Percentiles rank a stretch among this genome's conserved stretches.
Evolutionary conservation across 2,888 invertebrate genomes (phyloP).

Genomic region (Heteromyza rotundicornis): DNA sequence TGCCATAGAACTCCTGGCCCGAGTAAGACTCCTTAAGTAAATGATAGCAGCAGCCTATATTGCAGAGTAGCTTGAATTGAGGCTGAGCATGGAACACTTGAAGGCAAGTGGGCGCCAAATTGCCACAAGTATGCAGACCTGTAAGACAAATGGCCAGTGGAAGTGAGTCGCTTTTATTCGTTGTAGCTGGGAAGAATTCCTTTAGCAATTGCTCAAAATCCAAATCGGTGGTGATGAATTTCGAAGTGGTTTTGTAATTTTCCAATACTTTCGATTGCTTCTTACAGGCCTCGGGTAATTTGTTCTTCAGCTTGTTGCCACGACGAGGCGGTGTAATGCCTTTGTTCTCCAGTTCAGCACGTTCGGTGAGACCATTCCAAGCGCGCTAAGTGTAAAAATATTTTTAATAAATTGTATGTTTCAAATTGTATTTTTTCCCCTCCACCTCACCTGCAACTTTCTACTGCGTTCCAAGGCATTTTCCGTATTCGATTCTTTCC

Average conservation of each 20-base stretch:
- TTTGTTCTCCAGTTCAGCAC: conserved; percentile 63
- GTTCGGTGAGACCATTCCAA: conserved; percentile 68
- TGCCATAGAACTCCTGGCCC: conserved; percentile 51
- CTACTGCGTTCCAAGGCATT: conserved; percentile 68
- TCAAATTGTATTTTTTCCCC: too few relatives aligned
- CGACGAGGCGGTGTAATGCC: conserved; percentile 53
- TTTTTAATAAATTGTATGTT: conserved; percentile 7
- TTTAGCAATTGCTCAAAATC: conserved; percentile 65
- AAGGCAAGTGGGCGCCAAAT: conserved; percentile 76
- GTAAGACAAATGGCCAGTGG: conserved; percentile 65
- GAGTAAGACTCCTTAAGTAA: conserved; percentile 70
- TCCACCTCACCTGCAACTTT: conserved; percentile 60
- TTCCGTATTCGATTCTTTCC: conserved; percentile 70
- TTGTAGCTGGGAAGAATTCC: conserved; percentile 64
- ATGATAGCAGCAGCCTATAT: conserved; percentile 92
- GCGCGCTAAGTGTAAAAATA: conserved; percentile 63
- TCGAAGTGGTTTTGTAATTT: conserved; percentile 69
- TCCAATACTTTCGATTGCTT: conserved; percentile 12
- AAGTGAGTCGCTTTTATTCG: neutral
- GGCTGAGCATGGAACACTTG: conserved; percentile 70
- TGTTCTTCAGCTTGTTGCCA: conserved; percentile 38
- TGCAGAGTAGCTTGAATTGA: conserved; percentile 70
- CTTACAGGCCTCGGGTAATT: conserved; percentile 19
- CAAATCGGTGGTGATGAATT: conserved; percentile 68
- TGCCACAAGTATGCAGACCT: conserved; percentile 90